phyloP scores from a whole-genome alignment of 2,797 vertebrate species.

The Cyprinella venusta region DNA sequence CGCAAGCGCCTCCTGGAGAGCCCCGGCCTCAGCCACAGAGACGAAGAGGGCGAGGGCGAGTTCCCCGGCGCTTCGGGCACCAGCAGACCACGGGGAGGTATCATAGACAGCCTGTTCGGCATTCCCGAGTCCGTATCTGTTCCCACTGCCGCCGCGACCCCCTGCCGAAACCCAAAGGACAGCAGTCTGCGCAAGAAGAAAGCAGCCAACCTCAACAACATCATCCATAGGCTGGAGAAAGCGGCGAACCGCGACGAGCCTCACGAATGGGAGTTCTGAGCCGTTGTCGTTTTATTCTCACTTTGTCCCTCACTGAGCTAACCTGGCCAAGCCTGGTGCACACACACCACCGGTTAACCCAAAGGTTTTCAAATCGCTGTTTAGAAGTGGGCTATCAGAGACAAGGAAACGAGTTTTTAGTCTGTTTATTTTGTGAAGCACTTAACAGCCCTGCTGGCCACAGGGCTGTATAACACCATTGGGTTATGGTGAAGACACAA shows the following conservation, averaged over 20 bases:
- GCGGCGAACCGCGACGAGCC: constrained; percentile 96
- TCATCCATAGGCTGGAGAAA: constrained; percentile 99
- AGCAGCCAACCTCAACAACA: constrained; percentile 99
- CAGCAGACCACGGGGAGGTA: constrained; percentile 78
- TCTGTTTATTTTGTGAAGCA: constrained; percentile 80
- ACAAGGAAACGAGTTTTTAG: constrained; percentile 61
- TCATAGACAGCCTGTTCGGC: constrained; percentile 87
- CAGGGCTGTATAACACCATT: constrained; percentile 87
- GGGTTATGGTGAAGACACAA: constrained; percentile 82
- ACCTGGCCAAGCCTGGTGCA: constrained; percentile 44
- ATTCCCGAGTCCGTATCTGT: constrained; percentile 79
- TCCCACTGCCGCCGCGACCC: constrained; percentile 60
- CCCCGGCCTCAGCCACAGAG: constrained; percentile 72
- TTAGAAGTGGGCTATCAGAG: constrained; percentile 41
- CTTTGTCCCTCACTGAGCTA: constrained; percentile 61
- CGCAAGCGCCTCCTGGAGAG: constrained; percentile 66
- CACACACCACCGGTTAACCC: constrained; percentile 37
- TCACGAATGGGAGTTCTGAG: constrained; percentile 90
- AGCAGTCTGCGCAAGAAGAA: constrained; percentile 98
- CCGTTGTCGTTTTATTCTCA: constrained; percentile 12
- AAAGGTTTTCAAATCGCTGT: constrained; percentile 38
- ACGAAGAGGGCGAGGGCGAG: constrained; percentile 77
- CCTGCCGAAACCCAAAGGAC: constrained; percentile 91
- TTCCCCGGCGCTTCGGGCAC: constrained; percentile 82
- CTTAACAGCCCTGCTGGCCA: constrained; percentile 89